Evolutionary conservation across 1,140 invertebrate species (phyloP), one percentile per base, ranked within the genome.

Genomic region (Probaryconus sp.): DNA sequence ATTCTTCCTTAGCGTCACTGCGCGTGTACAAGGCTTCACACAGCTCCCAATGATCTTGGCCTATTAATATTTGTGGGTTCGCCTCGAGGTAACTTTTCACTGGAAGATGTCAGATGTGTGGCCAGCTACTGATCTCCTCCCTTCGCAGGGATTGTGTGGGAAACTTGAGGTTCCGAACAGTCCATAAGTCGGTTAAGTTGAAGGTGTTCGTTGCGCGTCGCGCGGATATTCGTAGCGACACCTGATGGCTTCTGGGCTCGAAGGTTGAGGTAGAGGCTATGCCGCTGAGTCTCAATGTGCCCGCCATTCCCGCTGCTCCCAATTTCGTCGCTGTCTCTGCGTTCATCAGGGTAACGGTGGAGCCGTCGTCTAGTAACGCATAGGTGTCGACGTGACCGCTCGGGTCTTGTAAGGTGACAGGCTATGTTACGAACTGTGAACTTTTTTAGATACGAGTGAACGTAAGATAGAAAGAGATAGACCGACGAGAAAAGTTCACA

Each of bases 311-410:
- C 1, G 13, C 5, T 7, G 16, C 9, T 7, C 35, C 50, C 2
- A 53, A 2, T 17, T 1, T 0, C 0, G 0, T 7, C 1, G 50
- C 16, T 0, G 20, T 10, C 2, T n/a, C 3, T 0, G 10, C 18
- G 16, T 53, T 7, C 2, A 53, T 11, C 20, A 53, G 11, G 1
- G 50, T 53, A 5, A 53, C 20, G 6, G 50, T 26, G 0, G 55
- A 58, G 1, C 40, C 55, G 20, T 45, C 40, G 16, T 58, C 40
- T 0, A 58, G 28, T 10, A 58, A 14, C 10, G 40, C 55, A 9
- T 37, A 26, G 1, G 20, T 58, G 4, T 10, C 3, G 0, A n/a
- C 0, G 0, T 6, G 33, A 3, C n/a, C 45, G 5, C 3, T 18
- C 1, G 28, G 45, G 5, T 17, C 30, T 9, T 21, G n/a, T 0